Conservation (phyloP, 2,113 vertebrate species). For the Psittacus erithacus region DNA sequence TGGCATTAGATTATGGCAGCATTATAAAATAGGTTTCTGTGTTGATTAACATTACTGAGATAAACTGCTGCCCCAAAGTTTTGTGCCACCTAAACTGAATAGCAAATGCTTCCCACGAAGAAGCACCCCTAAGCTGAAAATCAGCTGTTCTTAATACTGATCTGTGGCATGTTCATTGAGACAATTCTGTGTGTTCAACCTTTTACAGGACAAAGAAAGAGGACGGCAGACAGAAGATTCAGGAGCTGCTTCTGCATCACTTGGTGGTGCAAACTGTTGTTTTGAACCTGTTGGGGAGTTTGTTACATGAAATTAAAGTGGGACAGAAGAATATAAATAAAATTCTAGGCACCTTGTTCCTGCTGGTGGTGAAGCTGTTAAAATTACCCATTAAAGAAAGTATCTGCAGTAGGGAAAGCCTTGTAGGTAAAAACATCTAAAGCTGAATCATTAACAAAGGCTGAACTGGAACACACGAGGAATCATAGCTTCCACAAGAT, state of each 20-base stretch:
- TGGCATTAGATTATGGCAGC: not conserved
- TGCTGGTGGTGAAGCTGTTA: not conserved
- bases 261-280: not conserved
- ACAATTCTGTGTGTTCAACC: not conserved
- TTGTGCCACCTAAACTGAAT: not conserved
- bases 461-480: not conserved
- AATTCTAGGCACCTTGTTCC: not conserved
- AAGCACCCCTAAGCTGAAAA: not conserved
- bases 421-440: not conserved
- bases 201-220: not conserved
- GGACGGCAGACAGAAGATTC: not conserved
- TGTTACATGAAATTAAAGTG: not conserved
- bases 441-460: not conserved
- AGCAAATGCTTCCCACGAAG: not conserved
- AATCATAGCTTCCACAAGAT: slow-evolving; percentile 67
- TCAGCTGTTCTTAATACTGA: not conserved
- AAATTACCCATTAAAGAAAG: not conserved
- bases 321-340: not conserved
- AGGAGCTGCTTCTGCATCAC: not conserved
- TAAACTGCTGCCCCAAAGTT: not conserved
- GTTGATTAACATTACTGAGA: not conserved
- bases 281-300: not conserved
- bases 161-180: not conserved
- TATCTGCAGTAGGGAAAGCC: not conserved
- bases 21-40: not conserved